Base-by-base conservation (phyloP, 2,888 invertebrate species). In the Harpalus rubripes region DNA sequence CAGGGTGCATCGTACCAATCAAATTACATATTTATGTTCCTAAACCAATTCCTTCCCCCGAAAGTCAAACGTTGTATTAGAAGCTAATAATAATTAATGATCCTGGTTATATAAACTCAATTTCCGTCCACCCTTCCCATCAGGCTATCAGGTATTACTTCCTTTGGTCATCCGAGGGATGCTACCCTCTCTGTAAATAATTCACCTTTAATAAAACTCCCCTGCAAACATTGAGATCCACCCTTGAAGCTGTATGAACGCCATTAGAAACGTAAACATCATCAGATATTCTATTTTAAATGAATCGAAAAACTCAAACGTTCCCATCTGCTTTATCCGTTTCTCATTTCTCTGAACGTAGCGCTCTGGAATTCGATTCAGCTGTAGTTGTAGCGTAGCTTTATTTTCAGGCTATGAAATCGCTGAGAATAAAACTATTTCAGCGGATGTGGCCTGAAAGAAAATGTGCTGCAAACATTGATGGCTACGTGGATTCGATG, bases 211-310 rank as follows among this genome's bases (percentile, higher is more conserved):
- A 78, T 78, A 78, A 58, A 78, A 56, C 32, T 1, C 44, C 78
- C 78, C 78, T 78, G 56, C 58, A 78, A 78, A 58, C 78, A 58
- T 12, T n/a, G 58, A 78, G 56, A 58, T 58, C 39, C 56, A 16
- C 78, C 58, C 15, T 32, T 78, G 78, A 32, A 22, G 22, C 22
- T 78, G 44, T 52, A 52, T 52, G 44, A 52, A 78, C 58, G 22
- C 78, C 78, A 78, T 78, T 78, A 78, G 39, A 39, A 32, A 15
- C 16, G 78, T 59, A 56, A 78, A 78, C 58, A 78, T 26, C 56
- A 78, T 78, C 78, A 78, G 56, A 78, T 78, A 78, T 78, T 78
- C 78, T 59, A 59, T 78, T 76, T 76, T 56, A 56, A 76, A 76
- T 52, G 56, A 76, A 76, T 76, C 76, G 76, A 56, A 76, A 74